Conservation (phyloP, 2,113 vertebrate species). For the Gulo gulo region DNA sequence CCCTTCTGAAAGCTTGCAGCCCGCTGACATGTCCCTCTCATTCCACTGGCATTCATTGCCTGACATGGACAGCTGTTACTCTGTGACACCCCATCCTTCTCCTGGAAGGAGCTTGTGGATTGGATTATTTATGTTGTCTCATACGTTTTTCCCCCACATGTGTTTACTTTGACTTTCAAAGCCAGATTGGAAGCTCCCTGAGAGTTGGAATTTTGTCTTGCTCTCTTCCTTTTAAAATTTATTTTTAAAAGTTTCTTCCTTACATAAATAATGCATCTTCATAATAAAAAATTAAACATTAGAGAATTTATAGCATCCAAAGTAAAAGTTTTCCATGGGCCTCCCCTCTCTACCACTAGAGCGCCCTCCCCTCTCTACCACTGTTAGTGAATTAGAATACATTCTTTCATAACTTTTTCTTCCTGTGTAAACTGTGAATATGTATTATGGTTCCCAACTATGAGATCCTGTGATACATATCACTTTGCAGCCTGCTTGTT, state of each 20-base stretch:
- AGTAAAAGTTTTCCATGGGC: background rate
- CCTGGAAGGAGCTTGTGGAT: background rate
- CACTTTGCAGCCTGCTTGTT: background rate
- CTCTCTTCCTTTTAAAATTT: background rate
- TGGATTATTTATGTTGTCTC: background rate
- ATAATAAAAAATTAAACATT: background rate
- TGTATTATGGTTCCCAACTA: background rate
- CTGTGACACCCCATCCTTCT: background rate
- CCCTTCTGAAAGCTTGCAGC: background rate
- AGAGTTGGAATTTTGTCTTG: background rate
- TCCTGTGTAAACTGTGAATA: background rate
- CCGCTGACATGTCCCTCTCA: background rate
- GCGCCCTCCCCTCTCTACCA: background rate
- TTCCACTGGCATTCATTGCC: background rate
- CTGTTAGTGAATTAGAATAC: background rate
- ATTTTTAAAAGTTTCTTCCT: background rate
- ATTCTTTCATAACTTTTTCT: background rate
- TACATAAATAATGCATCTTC: background rate
- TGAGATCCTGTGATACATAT: background rate
- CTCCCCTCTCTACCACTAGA: background rate
- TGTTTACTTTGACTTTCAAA: background rate
- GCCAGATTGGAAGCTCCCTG: constrained; percentile 25
- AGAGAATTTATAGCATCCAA: background rate
- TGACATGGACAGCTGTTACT: background rate
- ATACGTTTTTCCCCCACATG: background rate